Base-by-base conservation (phyloP, 2,113 vertebrate genomes). In the Ctenodactylus gundi region DNA sequence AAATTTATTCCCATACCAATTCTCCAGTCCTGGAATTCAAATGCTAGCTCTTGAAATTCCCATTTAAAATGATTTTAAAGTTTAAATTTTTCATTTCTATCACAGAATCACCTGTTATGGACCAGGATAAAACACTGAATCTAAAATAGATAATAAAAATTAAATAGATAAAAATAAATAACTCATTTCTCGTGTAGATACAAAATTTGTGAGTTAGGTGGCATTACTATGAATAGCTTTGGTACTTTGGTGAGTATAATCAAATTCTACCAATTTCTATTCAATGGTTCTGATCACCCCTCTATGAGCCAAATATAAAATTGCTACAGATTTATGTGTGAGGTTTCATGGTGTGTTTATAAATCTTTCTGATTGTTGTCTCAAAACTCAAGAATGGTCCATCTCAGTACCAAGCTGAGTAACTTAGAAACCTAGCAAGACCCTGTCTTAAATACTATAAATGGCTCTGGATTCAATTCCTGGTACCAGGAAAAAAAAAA, bases 21-120 rank as follows among this genome's bases (percentile, higher is more conserved):
- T 18, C 27, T 7, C 49, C 2, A 85, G 27, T 77, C 57, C 20
- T 80, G 84, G 39, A n/a, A 95, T 89, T 94, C 76, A 91, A 78
- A 92, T 87, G 39, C 58, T 41, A 34, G 14, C 25, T 93, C 51
- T 82, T 92, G 91, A 85, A 17, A 89, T 31, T 70, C 41, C 46
- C 41, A 70, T 85, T 94, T 89, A 65, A 96, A 94, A 72, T 78
- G 14, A 86, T 7, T 36, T 83, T 83, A 72, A 76, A 51, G 11
- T 86, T 93, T 76, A 70, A 93, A 76, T 8, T 3, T 15, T 95
- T 84, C 20, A 84, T 9, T 82, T 83, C 44, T 92, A 64, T 60
- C 41, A 65, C 27, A 93, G 4, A 91, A 83, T 84, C 13, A 67
- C 21, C 2, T 89, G 88, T 81, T 58, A 67, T 89, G 80, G 20